Evolutionary conservation across 2,888 invertebrate species (phyloP).

Genomic region (Neria commutata): DNA sequence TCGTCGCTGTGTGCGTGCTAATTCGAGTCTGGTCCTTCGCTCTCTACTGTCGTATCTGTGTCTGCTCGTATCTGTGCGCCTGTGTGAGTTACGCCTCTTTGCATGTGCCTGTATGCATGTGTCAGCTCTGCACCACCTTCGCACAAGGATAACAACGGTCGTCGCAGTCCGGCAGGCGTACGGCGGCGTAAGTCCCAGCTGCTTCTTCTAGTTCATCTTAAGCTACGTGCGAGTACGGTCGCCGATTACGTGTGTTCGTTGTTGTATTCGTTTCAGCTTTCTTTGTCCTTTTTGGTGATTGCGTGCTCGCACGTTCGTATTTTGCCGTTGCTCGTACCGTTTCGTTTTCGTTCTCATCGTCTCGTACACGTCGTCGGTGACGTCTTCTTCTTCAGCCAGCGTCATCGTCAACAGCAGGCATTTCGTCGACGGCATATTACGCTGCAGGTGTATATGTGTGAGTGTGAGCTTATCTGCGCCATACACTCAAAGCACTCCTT

Average conservation of each 20-base stretch:
- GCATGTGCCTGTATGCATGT: constrained; percentile 29
- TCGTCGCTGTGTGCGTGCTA: constrained; percentile 39
- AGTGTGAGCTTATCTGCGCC: constrained; percentile 51
- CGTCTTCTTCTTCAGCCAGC: constrained; percentile 14
- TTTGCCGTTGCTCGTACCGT: neutral
- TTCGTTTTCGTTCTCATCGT: constrained; percentile 39
- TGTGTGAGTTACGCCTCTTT: neutral
- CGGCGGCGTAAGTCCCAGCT: neutral
- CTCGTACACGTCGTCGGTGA: too few relatives aligned
- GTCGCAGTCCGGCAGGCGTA: neutral
- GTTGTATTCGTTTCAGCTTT: constrained; percentile 37
- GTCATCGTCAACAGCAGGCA: too few relatives aligned
- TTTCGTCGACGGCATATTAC: constrained; percentile 37
- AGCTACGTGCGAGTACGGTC: constrained; percentile 52
- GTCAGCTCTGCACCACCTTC: constrained; percentile 43
- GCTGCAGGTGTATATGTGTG: constrained; percentile 36
- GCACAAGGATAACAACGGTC: constrained; percentile 29
- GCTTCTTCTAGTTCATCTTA: constrained; percentile 52
- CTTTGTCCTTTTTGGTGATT: constrained; percentile 32
- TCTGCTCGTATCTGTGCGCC: neutral
- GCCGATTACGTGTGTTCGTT: too few relatives aligned
- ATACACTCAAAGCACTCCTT: constrained; percentile 23
- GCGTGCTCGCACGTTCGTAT: constrained; percentile 1
- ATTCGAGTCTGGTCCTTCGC: constrained; percentile 37
- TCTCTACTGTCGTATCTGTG: constrained; percentile 6